phyloP scores from a whole-genome alignment of 1,140 invertebrate genomes.

The Aphaenogaster floridana region DNA sequence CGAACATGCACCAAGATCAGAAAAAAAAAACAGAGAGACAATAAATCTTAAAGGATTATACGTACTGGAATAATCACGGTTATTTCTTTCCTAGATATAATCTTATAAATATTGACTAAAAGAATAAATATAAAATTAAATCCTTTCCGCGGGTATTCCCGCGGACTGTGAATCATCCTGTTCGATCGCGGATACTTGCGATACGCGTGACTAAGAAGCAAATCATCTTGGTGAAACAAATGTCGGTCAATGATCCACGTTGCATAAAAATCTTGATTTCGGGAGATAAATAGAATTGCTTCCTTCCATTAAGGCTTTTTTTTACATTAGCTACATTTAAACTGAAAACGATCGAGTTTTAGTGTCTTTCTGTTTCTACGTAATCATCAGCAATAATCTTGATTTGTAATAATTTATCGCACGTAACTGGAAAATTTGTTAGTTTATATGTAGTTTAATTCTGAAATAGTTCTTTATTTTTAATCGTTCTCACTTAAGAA shows the following conservation, averaged over 20 bases:
- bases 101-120: conserved; percentile 52
- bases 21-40: neutral
- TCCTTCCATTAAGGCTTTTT: neutral
- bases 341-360: neutral
- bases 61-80: neutral
- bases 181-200: conserved; percentile 35
- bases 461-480: neutral
- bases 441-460: neutral
- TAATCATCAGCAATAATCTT: neutral
- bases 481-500: neutral
- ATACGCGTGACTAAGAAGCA: conserved; percentile 31
- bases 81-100: conserved; percentile 10
- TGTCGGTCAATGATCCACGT: conserved; percentile 70
- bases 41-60: conserved; percentile 16
- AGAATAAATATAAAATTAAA: conserved; percentile 45
- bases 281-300: neutral
- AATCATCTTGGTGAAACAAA: conserved; percentile 27
- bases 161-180: conserved; percentile 64
- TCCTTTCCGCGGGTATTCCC: conserved; percentile 66
- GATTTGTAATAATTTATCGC: neutral
- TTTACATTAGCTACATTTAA: neutral
- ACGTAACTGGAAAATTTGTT: neutral
- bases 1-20: neutral
- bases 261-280: neutral
- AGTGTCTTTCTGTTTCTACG: neutral